Evolutionary conservation across 2,797 vertebrate genomes (phyloP).

Genomic region (Falco novaeseelandiae): DNA sequence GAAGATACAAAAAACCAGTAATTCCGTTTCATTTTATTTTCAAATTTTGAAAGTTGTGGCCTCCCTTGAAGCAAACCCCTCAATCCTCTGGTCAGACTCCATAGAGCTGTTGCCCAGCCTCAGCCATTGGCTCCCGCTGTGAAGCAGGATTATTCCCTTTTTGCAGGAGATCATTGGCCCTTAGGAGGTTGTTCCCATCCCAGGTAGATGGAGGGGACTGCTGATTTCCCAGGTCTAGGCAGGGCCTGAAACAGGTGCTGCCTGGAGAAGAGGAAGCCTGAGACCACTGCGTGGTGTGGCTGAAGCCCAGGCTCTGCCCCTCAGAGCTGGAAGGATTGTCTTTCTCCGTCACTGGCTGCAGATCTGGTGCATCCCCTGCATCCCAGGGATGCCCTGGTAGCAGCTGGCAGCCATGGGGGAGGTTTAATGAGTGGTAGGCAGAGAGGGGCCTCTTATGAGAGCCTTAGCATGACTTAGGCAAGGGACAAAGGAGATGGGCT

Average conservation of each 20-base stretch:
- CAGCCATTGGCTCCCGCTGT: background rate
- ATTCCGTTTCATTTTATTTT: slow-evolving; percentile 29
- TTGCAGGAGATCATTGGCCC: background rate
- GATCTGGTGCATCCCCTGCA: background rate
- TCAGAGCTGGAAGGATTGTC: background rate
- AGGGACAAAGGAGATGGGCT: background rate
- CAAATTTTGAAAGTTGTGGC: background rate
- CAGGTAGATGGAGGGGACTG: background rate
- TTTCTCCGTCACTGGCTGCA: background rate
- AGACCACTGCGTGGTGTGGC: background rate
- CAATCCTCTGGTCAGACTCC: background rate
- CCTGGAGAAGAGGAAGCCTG: background rate
- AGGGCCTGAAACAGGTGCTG: background rate
- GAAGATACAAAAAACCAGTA: background rate
- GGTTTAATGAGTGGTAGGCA: background rate
- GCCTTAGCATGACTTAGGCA: rapidly evolving
- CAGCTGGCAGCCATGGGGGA: background rate
- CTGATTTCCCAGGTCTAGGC: background rate
- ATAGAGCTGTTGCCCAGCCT: background rate
- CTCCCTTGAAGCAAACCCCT: background rate
- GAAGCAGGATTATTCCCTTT: background rate
- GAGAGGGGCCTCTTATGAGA: background rate
- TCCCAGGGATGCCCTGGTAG: background rate
- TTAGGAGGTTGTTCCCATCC: background rate
- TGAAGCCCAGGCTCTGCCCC: background rate